phyloP scores from a whole-genome alignment of 2,888 invertebrate species.

The Cephus pulcher region DNA sequence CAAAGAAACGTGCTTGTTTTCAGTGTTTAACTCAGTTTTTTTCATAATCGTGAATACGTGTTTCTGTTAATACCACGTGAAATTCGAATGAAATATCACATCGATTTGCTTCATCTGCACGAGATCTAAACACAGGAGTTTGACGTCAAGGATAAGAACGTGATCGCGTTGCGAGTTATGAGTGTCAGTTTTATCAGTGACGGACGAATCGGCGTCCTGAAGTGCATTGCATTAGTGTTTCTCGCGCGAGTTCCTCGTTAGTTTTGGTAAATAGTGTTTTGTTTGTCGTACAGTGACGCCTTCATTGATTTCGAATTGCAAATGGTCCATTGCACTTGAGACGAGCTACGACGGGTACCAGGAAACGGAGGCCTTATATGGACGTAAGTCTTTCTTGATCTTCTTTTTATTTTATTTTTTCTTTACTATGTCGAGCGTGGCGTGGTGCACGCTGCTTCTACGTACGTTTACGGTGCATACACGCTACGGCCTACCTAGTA shows the following conservation, averaged over 20 bases:
- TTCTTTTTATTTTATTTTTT: constrained; percentile 17
- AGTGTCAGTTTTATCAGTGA: not conserved
- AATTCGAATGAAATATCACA: not conserved
- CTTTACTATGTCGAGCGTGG: constrained; percentile 10
- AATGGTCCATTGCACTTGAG: not conserved
- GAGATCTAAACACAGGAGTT: not conserved
- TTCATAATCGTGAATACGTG: not conserved
- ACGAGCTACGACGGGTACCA: constrained; percentile 2
- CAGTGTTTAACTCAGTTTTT: not conserved
- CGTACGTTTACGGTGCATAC: not conserved
- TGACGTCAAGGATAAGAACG: not conserved
- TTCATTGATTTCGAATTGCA: not conserved
- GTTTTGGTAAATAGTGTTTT: not conserved
- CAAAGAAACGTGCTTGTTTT: not conserved
- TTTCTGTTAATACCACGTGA: not conserved
- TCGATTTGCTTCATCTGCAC: not conserved
- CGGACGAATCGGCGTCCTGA: not conserved
- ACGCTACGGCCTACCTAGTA: constrained; percentile 1
- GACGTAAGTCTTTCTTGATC: constrained; percentile 39
- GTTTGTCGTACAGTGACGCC: not conserved
- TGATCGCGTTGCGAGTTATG: not conserved
- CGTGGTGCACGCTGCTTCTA: not conserved
- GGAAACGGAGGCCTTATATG: constrained; percentile 33
- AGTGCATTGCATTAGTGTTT: not conserved
- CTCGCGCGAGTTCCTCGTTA: not conserved